Conservation (phyloP, 2,113 vertebrate species). For the Arizona elegans region DNA sequence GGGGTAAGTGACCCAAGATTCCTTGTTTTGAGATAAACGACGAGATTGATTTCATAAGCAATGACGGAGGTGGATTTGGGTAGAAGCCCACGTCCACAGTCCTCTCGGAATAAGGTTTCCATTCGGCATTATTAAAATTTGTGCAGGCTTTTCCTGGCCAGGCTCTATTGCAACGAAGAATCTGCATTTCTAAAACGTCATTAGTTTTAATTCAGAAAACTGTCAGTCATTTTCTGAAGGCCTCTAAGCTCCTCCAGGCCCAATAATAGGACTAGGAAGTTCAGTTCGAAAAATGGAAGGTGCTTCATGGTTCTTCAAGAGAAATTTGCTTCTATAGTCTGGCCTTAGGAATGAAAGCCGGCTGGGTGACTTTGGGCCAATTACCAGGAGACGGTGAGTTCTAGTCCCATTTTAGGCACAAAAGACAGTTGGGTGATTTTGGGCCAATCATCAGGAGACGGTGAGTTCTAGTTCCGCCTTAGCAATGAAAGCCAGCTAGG, state of each 20-base stretch:
- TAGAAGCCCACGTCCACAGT: background rate
- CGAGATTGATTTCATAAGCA: background rate
- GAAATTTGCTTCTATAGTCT: background rate
- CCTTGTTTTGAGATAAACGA: background rate
- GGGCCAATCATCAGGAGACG: too few species aligned
- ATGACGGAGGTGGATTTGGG: background rate
- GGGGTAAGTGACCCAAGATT: background rate
- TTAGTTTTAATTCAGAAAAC: constrained; percentile 6
- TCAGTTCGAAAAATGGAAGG: background rate
- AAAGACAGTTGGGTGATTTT: too few species aligned
- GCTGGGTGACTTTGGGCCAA: background rate
- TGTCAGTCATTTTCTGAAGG: background rate
- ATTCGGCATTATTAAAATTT: background rate
- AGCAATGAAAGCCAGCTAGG: too few species aligned
- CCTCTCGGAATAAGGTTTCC: background rate
- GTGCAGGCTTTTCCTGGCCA: accelerated
- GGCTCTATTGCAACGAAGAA: background rate
- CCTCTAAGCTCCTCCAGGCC: background rate
- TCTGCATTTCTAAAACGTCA: background rate
- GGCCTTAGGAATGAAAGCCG: background rate
- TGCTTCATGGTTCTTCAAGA: background rate
- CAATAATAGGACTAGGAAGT: background rate
- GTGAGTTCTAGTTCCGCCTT: too few species aligned
- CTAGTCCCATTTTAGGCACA: too few species aligned
- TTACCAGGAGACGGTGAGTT: too few species aligned